Percentiles rank a stretch among this genome's conserved stretches.
Conservation (phyloP, 2,888 invertebrate genomes). For the Pegoplata infirma region DNA sequence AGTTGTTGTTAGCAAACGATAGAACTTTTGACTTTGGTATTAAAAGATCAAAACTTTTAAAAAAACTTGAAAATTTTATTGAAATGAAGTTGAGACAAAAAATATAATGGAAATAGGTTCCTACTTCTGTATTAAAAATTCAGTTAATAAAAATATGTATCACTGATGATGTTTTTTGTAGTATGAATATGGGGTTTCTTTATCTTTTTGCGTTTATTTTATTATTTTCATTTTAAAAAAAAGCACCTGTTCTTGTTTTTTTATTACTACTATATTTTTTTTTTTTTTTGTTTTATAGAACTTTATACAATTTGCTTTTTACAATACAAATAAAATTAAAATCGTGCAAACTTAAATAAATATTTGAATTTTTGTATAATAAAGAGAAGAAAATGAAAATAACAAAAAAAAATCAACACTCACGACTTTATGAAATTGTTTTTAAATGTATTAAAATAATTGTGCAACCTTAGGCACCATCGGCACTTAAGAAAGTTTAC, state of each 20-base stretch:
- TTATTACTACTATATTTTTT: too few species aligned
- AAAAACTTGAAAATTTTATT: too few species aligned
- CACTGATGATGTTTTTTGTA: background rate
- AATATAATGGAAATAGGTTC: too few species aligned
- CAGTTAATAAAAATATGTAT: background rate
- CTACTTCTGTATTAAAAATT: background rate
- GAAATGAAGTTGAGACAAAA: too few species aligned
- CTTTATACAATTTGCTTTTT: background rate
- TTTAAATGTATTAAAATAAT: slow-evolving; percentile 5
- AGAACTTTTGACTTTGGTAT: slow-evolving; percentile 21
- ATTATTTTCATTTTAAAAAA: background rate
- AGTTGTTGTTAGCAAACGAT: slow-evolving; percentile 2
- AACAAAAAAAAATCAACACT: slow-evolving; percentile 7
- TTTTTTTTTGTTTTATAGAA: background rate
- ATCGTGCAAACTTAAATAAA: slow-evolving; percentile 50
- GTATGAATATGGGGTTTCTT: background rate
- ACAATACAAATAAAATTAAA: slow-evolving; percentile 44
- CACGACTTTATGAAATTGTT: slow-evolving; percentile 26
- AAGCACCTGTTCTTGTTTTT: slow-evolving; percentile 33
- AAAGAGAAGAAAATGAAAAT: background rate
- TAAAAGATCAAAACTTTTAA: slow-evolving; percentile 16
- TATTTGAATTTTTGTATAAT: slow-evolving; percentile 43
- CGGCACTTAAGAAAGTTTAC: too few species aligned
- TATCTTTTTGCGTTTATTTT: background rate
- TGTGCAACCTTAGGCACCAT: slow-evolving; percentile 8